phyloP scores from a whole-genome alignment of 2,113 vertebrate species.

The Microcebus griseorufus region DNA sequence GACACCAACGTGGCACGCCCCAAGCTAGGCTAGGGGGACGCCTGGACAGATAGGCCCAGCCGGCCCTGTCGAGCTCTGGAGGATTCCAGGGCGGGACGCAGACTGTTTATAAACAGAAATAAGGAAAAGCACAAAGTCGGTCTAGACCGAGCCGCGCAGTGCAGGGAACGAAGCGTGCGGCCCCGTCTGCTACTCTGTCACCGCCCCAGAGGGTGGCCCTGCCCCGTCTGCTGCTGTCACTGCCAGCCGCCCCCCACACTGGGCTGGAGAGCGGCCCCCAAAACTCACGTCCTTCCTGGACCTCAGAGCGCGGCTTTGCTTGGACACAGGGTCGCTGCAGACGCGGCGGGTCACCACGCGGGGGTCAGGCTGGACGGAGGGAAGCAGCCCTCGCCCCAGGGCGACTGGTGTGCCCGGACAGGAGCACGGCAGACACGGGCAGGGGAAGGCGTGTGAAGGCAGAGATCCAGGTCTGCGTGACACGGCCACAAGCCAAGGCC shows the following conservation, averaged over 20 bases:
- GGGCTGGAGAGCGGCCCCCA: not conserved
- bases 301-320: not conserved
- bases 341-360: fast-evolving
- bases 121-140: fast-evolving
- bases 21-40: not conserved
- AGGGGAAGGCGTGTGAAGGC: not conserved
- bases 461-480: fast-evolving
- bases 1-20: not conserved
- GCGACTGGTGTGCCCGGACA: not conserved
- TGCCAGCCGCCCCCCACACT: fast-evolving
- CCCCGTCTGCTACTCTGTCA: no score
- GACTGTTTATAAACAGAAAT: no score
- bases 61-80: not conserved
- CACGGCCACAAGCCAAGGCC: no score
- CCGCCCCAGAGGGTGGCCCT: not conserved
- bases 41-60: not conserved
- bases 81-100: not conserved
- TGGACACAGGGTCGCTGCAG: fast-evolving
- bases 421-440: not conserved
- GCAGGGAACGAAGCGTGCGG: fast-evolving
- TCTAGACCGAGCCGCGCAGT: not conserved
- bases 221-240: not conserved
- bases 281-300: not conserved
- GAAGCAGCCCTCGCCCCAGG: fast-evolving
- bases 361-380: fast-evolving